Evolutionary conservation across 2,888 invertebrate species (phyloP).

Genomic region (Catocala fraxini): DNA sequence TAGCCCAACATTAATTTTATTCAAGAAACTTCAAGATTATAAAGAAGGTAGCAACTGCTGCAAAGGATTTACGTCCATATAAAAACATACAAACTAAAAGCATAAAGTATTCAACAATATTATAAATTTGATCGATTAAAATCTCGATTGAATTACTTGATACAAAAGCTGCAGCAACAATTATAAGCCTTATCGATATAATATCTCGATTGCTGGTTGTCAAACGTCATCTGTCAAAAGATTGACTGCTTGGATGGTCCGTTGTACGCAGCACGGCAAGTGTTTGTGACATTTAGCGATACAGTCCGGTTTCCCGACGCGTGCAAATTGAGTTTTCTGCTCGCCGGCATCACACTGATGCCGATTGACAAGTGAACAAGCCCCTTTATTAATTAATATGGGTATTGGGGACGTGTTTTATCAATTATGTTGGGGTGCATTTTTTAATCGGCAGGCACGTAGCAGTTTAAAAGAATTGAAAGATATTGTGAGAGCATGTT

Average conservation of each 20-base stretch:
- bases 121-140: too few species aligned
- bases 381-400: conserved; percentile 50
- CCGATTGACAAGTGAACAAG: conserved; percentile 70
- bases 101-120: too few species aligned
- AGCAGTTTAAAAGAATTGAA: too few species aligned
- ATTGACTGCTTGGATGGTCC: conserved; percentile 46
- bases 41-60: background rate
- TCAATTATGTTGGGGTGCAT: conserved; percentile 16
- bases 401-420: conserved; percentile 35
- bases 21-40: background rate
- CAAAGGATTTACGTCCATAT: too few species aligned
- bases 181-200: conserved; percentile 8
- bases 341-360: conserved; percentile 65
- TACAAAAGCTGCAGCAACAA: conserved; percentile 1
- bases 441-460: background rate
- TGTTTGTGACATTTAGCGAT: conserved; percentile 74
- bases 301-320: conserved; percentile 65
- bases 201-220: conserved; percentile 15
- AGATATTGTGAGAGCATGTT: too few species aligned
- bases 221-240: conserved; percentile 48
- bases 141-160: background rate
- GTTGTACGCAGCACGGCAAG: conserved; percentile 53
- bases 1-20: conserved; percentile 2
- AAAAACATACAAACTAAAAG: too few species aligned
- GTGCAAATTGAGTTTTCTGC: conserved; percentile 79